phyloP scores from a whole-genome alignment of 1,140 invertebrate genomes.

The Neomicropteryx cornuta region DNA sequence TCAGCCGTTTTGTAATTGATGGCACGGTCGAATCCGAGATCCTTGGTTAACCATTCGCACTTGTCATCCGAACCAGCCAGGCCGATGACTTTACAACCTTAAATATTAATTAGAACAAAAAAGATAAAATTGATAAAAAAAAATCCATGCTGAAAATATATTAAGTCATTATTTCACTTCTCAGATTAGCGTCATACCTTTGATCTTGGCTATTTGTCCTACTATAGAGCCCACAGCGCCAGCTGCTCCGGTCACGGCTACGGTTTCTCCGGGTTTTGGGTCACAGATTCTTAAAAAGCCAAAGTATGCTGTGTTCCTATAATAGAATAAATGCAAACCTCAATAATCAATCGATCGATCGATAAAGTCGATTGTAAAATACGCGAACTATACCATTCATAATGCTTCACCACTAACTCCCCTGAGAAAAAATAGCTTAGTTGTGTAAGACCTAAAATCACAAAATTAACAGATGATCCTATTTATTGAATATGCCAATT shows the following conservation, averaged over 20 bases:
- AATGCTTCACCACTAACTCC: background rate
- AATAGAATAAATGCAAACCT: conserved; percentile 14
- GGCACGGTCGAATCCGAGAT: conserved; percentile 54
- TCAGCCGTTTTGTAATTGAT: conserved; percentile 61
- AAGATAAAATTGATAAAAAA: background rate
- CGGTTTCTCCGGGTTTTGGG: conserved; percentile 53
- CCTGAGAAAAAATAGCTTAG: background rate
- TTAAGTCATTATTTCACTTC: conserved; percentile 2
- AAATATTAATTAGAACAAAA: conserved; percentile 3
- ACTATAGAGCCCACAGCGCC: conserved; percentile 60
- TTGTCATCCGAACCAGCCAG: conserved; percentile 60
- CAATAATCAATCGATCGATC: conserved; percentile 4
- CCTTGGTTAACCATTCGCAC: conserved; percentile 51
- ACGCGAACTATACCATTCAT: background rate
- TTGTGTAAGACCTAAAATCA: background rate
- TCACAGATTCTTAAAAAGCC: conserved; percentile 57
- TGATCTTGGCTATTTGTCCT: conserved; percentile 62
- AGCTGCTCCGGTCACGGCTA: conserved; percentile 52
- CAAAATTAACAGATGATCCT: background rate
- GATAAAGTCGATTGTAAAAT: background rate
- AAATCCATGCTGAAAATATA: background rate
- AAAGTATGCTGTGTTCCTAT: conserved; percentile 62
- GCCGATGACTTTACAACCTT: conserved; percentile 57
- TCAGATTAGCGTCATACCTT: conserved; percentile 25
- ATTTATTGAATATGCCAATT: background rate